These are phyloP conservation scores for Umimayanthus kanabou DNA, from an alignment of 92 coral and sea anemone species.

Conservation along the genomic window DNA sequence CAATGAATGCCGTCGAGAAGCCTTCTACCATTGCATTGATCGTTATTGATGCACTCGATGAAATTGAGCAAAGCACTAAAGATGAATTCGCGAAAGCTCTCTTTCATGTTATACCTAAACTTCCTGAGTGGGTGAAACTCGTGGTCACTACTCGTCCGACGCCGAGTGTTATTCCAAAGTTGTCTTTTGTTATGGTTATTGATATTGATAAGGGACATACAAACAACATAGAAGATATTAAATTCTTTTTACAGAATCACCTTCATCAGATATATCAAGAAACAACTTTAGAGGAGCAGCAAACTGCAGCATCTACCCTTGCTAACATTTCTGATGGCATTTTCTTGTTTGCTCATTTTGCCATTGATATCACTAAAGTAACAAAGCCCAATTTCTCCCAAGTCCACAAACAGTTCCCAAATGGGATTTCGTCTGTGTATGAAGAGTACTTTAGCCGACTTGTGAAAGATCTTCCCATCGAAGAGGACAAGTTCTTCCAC, in stretches of 20 bases:
- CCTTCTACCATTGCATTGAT: conserved; percentile 2
- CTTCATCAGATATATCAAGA: conserved; percentile 20
- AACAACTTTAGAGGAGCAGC: conserved; percentile 5
- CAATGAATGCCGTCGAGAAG: conserved; percentile 1
- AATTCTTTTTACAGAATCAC: neutral
- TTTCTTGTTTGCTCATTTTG: conserved; percentile 39
- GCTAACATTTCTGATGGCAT: conserved; percentile 33
- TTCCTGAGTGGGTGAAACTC: conserved; percentile 48
- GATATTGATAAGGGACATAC: conserved; percentile 10
- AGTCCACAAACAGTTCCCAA: conserved; percentile 32
- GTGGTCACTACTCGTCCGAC: conserved; percentile 44
- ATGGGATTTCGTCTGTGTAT: conserved; percentile 42
- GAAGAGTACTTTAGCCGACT: conserved; percentile 39
- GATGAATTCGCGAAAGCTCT: conserved; percentile 44
- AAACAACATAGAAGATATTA: conserved; percentile 34
- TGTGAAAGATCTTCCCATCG: conserved; percentile 16
- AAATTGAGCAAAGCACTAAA: conserved; percentile 23
- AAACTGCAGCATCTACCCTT: conserved; percentile 24
- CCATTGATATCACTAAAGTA: neutral
- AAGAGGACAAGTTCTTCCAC: conserved; percentile 20
- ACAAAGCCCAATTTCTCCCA: conserved; percentile 2
- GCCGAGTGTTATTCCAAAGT: conserved; percentile 7
- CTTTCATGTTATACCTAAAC: conserved; percentile 31
- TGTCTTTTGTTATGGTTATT: conserved; percentile 13
- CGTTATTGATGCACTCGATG: conserved; percentile 55